Evolutionary conservation across 2,888 invertebrate genomes (phyloP), one percentile per base, ranked within the genome.

Genomic region (Tipula helvola): DNA sequence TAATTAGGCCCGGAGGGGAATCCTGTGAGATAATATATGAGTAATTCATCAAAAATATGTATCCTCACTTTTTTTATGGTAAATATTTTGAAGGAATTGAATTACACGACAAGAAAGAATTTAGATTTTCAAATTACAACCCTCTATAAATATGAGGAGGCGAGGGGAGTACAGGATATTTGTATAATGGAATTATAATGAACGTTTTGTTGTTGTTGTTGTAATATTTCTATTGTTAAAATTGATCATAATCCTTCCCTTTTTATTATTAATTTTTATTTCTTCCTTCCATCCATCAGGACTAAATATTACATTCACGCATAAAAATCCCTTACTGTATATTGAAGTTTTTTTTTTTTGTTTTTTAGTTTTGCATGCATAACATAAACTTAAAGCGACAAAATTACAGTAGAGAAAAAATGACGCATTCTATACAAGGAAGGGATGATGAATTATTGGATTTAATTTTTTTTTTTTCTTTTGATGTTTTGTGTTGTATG

Each of bases 181-280:
- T 28, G 28, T 71, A 71, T 71, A 71, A 71, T 71, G 71, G 71
- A 71, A 71, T 71, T 71, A 71, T 71, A 71, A 71, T 71, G 71
- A 71, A 71, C 71, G 71, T 28, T 2, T 71, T 71, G 10, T 71
- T 71, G 71, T 28, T 71, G 28, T 71, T 71, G 71, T 28, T 71
- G 28, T 71, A 71, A 71, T 71, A 28, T 28, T 71, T 71, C 71
- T 71, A 71, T 71, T 71, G 71, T 71, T 52, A 18, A 71, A 71
- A 71, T 71, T 71, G 71, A 71, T 71, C 71, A 71, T 71, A 71
- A 71, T 71, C 71, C 71, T 71, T 71, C 71, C 71, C 71, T 71
- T 28, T 28, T 71, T 71, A n/a, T 8, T 71, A 71, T 71, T 2
- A 71, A 16, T 52, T 52, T n/a, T 52, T 52, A 52, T 52, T 52